These are phyloP conservation scores for Drosophila acutilabella DNA, from an alignment of 2,888 invertebrate species.

Conservation along the genomic window DNA sequence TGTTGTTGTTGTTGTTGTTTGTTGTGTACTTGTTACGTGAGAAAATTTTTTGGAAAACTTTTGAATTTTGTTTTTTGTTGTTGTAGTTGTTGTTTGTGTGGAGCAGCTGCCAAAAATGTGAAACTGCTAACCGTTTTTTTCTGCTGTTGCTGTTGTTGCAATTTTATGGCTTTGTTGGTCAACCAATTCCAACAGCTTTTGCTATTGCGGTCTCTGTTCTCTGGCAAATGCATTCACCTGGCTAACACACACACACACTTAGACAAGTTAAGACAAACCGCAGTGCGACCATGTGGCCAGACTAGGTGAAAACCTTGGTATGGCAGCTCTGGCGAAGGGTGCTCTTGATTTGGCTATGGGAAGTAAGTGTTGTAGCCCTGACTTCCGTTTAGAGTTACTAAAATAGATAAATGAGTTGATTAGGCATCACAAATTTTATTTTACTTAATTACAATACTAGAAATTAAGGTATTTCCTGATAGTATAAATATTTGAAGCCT, in stretches of 20 bases:
- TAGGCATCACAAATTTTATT: conserved; percentile 5
- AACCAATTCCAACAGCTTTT: conserved; percentile 25
- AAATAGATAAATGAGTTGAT: conserved; percentile 22
- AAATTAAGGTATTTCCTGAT: conserved; percentile 8
- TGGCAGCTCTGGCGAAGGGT: conserved; percentile 54
- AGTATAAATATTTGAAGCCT: background rate
- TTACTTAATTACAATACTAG: background rate
- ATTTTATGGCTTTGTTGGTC: conserved; percentile 56
- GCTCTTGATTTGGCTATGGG: conserved; percentile 47
- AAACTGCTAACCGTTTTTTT: conserved; percentile 64
- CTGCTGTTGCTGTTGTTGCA: conserved; percentile 38
- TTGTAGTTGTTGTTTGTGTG: conserved; percentile 12
- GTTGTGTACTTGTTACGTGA: conserved; percentile 78
- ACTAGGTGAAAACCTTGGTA: conserved; percentile 60
- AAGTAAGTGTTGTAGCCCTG: conserved; percentile 24
- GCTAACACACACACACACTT: conserved; percentile 11
- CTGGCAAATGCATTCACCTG: conserved; percentile 60
- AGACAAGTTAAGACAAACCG: conserved; percentile 25
- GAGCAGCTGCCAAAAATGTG: conserved; percentile 66
- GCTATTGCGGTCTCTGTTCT: conserved; percentile 33
- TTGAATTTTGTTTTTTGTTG: conserved; percentile 50
- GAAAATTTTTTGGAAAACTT: conserved; percentile 71
- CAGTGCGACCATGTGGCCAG: conserved; percentile 60
- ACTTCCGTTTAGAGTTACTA: conserved; percentile 41
- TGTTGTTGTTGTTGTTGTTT: conserved; percentile 30